phyloP scores from a whole-genome alignment of 1,140 invertebrate species.

The Aleiodes sp. region DNA sequence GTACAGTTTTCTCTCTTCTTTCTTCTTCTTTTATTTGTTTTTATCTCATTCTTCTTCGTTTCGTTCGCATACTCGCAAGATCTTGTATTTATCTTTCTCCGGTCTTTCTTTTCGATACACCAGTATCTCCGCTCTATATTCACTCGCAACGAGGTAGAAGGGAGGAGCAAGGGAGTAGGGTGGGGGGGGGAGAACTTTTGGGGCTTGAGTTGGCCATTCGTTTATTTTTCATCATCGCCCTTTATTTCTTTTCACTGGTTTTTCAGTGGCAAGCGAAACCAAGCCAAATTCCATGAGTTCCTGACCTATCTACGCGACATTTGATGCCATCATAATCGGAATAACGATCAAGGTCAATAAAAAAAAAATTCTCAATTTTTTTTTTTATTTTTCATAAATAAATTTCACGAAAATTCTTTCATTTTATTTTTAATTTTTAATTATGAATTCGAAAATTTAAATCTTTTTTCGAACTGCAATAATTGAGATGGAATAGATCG shows the following conservation, averaged over 20 bases:
- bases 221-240: neutral
- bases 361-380: too few relatives aligned
- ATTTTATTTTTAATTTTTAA: too few relatives aligned
- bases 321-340: neutral
- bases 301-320: neutral
- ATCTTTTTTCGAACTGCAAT: too few relatives aligned
- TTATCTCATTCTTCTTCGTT: too few relatives aligned
- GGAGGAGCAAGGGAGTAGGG: too few relatives aligned
- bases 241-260: neutral
- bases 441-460: too few relatives aligned
- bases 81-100: slow-evolving; percentile 19
- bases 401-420: too few relatives aligned
- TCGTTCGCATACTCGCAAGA: slow-evolving; percentile 15
- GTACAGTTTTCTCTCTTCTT: slow-evolving; percentile 55
- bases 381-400: too few relatives aligned
- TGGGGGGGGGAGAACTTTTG: too few relatives aligned
- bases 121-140: slow-evolving; percentile 44
- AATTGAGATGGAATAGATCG: too few relatives aligned
- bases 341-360: neutral
- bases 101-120: slow-evolving; percentile 12
- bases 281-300: neutral
- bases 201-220: neutral
- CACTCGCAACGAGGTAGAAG: slow-evolving; percentile 31
- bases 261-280: neutral
- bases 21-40: too few relatives aligned